These are phyloP conservation scores for Macrocentrus cingulum DNA, from an alignment of 1,140 invertebrate species.

Conservation along the genomic window DNA sequence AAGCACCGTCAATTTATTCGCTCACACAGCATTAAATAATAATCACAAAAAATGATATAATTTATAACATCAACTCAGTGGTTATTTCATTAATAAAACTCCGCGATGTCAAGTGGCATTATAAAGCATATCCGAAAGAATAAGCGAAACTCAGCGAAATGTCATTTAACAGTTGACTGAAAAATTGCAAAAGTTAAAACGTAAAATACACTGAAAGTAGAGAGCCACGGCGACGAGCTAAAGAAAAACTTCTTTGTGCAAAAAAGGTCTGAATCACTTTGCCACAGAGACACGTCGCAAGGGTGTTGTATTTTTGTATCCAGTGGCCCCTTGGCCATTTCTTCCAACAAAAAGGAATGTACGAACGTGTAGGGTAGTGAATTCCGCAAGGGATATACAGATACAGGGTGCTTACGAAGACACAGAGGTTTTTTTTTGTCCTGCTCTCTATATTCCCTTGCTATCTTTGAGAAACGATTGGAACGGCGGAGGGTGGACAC, in stretches of 20 bases:
- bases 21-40: no score
- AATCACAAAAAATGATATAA: no score
- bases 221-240: background rate
- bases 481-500: constrained; percentile 20
- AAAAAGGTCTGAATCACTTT: constrained; percentile 28
- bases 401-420: background rate
- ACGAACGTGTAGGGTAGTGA: background rate
- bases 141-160: constrained; percentile 14
- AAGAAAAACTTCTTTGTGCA: constrained; percentile 20
- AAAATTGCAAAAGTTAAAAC: constrained; percentile 22
- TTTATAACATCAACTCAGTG: no score
- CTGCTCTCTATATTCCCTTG: background rate
- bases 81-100: no score
- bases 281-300: constrained; percentile 25
- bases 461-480: constrained; percentile 9
- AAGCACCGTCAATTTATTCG: no score
- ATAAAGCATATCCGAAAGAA: no score
- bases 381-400: constrained; percentile 13
- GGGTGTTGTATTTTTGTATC: constrained; percentile 28
- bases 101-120: no score
- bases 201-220: constrained; percentile 26
- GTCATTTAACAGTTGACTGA: constrained; percentile 22
- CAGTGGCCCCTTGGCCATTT: constrained; percentile 21
- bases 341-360: background rate
- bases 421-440: constrained; percentile 2